Percentiles rank a stretch among this genome's conserved stretches.
Conservation (phyloP, 2,888 invertebrate genomes). For the Argynnis bischoffii region DNA sequence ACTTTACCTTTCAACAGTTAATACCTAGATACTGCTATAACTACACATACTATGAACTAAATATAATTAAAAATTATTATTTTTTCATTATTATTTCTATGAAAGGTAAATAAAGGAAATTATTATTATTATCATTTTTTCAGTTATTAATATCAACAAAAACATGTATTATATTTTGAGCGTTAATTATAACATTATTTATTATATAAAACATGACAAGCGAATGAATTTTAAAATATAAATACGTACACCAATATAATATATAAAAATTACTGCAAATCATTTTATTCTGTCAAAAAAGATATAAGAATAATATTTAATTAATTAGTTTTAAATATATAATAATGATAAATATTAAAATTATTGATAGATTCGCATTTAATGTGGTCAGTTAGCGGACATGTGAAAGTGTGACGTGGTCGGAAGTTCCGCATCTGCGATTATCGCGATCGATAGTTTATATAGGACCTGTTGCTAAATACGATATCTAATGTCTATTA, state of each 20-base stretch:
- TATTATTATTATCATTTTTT: not conserved
- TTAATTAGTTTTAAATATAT: too few species aligned
- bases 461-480: constrained; percentile 7
- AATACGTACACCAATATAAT: too few species aligned
- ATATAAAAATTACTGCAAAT: too few species aligned
- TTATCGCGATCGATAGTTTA: constrained; percentile 27
- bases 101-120: too few species aligned
- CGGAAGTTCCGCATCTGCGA: constrained; percentile 30
- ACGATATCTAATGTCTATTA: not conserved
- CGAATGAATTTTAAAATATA: too few species aligned
- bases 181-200: too few species aligned
- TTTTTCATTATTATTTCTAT: not conserved
- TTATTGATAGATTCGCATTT: not conserved
- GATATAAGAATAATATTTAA: too few species aligned
- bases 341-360: not conserved
- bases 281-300: too few species aligned
- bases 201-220: too few species aligned
- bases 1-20: constrained; percentile 12
- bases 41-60: constrained; percentile 7
- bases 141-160: too few species aligned
- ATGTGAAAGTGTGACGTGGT: constrained; percentile 33
- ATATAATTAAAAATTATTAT: not conserved
- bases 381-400: constrained; percentile 6
- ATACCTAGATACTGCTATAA: not conserved
- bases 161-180: too few species aligned